Base-by-base conservation (phyloP, 2,888 invertebrate genomes). In the Noctua janthina region DNA sequence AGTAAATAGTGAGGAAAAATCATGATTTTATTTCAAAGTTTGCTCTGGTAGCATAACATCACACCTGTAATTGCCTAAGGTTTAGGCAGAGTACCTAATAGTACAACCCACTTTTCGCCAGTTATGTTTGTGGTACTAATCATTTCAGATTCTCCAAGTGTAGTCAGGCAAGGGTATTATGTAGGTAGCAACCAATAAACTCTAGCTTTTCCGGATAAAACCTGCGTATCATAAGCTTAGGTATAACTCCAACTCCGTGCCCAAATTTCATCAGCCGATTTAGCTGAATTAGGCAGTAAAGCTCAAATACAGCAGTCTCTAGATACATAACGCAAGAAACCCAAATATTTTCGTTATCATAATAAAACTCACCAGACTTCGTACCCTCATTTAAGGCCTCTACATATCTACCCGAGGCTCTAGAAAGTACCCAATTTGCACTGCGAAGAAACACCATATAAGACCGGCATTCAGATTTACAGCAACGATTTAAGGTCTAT, bases 381-480 rank as follows among this genome's bases (percentile, higher is more conserved):
- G 64, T 64, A 75, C 74, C 76, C 81, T 83, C 87, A 80, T 89
- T 89, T 83, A 80, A 81, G 35, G 68, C 79, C 46, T 78, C 69
- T 15, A 78, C 77, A 59, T 81, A 84, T 68, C 68, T 46, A 84
- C 84, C 81, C 78, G 59, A 79, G 74, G 79, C 75, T 67, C 71
- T 68, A 73, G 76, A 73, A 84, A 90, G 87, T 83, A 87, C 82
- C 86, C 88, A 86, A 89, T 91, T 91, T 89, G 84, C 83, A 87
- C 82, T 82, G 59, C 79, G 76, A 79, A 85, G 83, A 86, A 89
- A 88, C 86, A 86, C 88, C 87, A 79, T 84, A 88, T 87, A 87
- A 88, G 82, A 71, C 79, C 76, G 82, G 82, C 88, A 81, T 49
- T 69, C 78, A 90, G 92, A 93, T 93, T 92, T 90, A 93, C 89